phyloP scores from a whole-genome alignment of 1,140 invertebrate genomes.

The Drosophila ananassae region DNA sequence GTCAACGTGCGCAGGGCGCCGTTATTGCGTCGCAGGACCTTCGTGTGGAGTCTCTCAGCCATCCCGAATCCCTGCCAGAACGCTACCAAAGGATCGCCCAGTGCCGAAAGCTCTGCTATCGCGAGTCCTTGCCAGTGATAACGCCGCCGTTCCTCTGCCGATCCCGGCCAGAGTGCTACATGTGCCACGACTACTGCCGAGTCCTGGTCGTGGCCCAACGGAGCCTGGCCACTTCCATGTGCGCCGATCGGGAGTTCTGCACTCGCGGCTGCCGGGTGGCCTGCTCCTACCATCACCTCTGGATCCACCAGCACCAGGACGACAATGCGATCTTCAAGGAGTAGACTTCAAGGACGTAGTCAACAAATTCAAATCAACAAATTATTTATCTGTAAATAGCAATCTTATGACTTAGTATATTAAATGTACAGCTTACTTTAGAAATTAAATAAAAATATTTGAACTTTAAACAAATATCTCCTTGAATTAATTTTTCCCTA shows the following conservation, averaged over 20 bases:
- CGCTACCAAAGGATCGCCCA: conserved; percentile 36
- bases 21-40: conserved; percentile 13
- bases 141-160: conserved; percentile 43
- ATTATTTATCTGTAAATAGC: conserved; percentile 20
- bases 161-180: conserved; percentile 63
- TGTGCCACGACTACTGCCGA: conserved; percentile 77
- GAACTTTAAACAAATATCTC: background rate
- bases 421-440: background rate
- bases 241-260: conserved; percentile 64
- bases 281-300: conserved; percentile 50
- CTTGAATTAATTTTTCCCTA: too few species aligned
- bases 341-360: conserved; percentile 2
- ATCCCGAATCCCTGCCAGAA: background rate
- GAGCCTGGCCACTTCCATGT: conserved; percentile 66
- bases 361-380: background rate
- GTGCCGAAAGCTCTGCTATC: conserved; percentile 66
- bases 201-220: conserved; percentile 52
- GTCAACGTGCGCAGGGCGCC: background rate
- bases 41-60: conserved; percentile 37
- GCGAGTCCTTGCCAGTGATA: conserved; percentile 12
- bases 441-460: background rate
- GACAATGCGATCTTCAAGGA: conserved; percentile 46
- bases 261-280: conserved; percentile 70
- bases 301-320: background rate
- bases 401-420: too few species aligned